Evolutionary conservation across 2,888 invertebrate species (phyloP).

Genomic region (Ormyrus rosae): DNA sequence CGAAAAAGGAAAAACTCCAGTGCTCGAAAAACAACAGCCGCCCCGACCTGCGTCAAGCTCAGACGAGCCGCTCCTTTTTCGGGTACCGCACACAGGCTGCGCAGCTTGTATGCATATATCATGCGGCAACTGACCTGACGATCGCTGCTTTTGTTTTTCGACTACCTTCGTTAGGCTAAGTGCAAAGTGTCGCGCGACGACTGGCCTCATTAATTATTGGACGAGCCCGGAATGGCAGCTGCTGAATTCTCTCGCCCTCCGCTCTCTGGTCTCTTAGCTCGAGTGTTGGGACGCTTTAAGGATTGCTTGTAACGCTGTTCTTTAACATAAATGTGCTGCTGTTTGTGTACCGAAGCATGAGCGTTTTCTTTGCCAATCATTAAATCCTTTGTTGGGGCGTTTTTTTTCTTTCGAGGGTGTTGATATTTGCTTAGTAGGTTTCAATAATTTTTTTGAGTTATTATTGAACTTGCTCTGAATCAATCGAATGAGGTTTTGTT

Average conservation of each 20-base stretch:
- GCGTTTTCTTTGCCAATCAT: too few species aligned
- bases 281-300: neutral
- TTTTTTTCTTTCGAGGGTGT: too few species aligned
- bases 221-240: neutral
- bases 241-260: neutral
- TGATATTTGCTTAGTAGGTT: too few species aligned
- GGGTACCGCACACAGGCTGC: too few species aligned
- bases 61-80: too few species aligned
- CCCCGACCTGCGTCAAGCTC: neutral
- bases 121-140: slow-evolving; percentile 35
- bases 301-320: slow-evolving; percentile 7
- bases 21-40: neutral
- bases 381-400: too few species aligned
- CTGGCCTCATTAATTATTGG: slow-evolving; percentile 53
- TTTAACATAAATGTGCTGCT: neutral
- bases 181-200: slow-evolving; percentile 48
- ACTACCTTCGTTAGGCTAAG: slow-evolving; percentile 50
- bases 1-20: neutral
- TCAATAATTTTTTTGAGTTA: too few species aligned
- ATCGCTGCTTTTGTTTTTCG: neutral
- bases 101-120: slow-evolving; percentile 24
- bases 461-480: too few species aligned
- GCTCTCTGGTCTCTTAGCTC: neutral
- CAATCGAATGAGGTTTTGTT: too few species aligned
- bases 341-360: neutral